Evolutionary conservation across 1,140 invertebrate genomes (phyloP), one percentile per base, ranked within the genome.

Genomic region (Orchestia grillus): DNA sequence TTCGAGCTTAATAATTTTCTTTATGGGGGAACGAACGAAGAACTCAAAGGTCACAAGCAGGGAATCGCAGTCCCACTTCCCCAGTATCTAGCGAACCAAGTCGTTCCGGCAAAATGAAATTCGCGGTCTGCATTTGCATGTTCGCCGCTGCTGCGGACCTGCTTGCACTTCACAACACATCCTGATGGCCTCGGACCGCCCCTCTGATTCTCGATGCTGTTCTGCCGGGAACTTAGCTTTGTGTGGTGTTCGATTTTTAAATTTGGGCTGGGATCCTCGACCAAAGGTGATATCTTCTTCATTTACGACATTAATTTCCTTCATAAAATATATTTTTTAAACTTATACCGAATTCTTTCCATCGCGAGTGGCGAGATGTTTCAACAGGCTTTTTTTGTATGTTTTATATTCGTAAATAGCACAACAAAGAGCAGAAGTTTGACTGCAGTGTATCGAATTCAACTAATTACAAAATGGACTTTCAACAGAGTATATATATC

Each of bases 81-180:
- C 47, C 47, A 53, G 47, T 19, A 53, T 53, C 47, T 19, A 19
- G 28, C 62, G 62, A 28, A 77, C 15, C 62, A 77, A 77, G 62
- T 77, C 62, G 62, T 77, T 77, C 62, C 62, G 62, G 62, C 62
- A 77, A 77, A 77, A 77, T 77, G 62, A 77, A 77, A 77, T 77
- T 77, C 62, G 62, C 62, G 62, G 62, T 36, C 62, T 77, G 62
- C 62, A 77, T 77, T 77, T 77, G 62, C 62, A 77, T 77, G 62
- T 77, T 77, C 62, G 11, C 28, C 28, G 62, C 28, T 77, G 62
- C 62, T 36, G 28, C 1, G 11, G 62, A 8, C 62, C 62, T 77
- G 11, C 28, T 77, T 28, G 28, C 62, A 77, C 62, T 77, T 77
- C 36, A 77, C 62, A 77, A 77, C 62, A 77, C 11, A 36, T 28